phyloP scores from a whole-genome alignment of 2,113 vertebrate species.

The Coryphaenoides rupestris region DNA sequence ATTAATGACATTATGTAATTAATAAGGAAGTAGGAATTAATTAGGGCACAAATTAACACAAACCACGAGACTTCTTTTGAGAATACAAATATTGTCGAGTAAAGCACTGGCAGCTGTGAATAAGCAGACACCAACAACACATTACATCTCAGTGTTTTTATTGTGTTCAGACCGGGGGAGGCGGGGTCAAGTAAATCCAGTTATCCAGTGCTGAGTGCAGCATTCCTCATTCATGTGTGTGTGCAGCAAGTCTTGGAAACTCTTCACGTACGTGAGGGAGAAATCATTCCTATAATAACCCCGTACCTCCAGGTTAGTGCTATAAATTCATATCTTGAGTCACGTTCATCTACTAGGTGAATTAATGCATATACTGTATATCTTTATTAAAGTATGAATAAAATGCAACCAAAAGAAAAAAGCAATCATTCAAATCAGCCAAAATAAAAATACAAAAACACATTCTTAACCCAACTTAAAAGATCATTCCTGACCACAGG shows the following conservation, averaged over 20 bases:
- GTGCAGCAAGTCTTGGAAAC: constrained; percentile 34
- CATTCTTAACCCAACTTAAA: background rate
- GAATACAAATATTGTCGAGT: no score
- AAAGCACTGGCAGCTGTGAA: no score
- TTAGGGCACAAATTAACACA: no score
- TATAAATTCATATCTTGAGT: constrained; percentile 35
- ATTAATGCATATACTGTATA: constrained; percentile 27
- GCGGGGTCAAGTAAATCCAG: constrained; percentile 66
- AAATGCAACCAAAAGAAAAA: background rate
- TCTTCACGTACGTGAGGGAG: constrained; percentile 38
- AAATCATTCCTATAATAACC: background rate
- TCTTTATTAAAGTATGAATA: constrained; percentile 10
- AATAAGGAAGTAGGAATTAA: no score
- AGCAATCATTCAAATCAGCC: background rate
- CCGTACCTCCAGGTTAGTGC: constrained; percentile 9
- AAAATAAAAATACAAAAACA: constrained; percentile 11
- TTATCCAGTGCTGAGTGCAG: constrained; percentile 58
- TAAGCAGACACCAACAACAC: no score
- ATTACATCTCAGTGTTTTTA: constrained; percentile 43
- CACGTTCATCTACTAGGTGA: constrained; percentile 26
- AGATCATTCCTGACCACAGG: background rate
- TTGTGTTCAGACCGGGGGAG: constrained; percentile 53
- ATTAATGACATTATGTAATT: no score
- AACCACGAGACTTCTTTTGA: no score
- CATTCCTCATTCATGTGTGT: constrained; percentile 55